Evolutionary conservation across 2,113 vertebrate genomes (phyloP).

Genomic region (Emydura subglobosa): DNA sequence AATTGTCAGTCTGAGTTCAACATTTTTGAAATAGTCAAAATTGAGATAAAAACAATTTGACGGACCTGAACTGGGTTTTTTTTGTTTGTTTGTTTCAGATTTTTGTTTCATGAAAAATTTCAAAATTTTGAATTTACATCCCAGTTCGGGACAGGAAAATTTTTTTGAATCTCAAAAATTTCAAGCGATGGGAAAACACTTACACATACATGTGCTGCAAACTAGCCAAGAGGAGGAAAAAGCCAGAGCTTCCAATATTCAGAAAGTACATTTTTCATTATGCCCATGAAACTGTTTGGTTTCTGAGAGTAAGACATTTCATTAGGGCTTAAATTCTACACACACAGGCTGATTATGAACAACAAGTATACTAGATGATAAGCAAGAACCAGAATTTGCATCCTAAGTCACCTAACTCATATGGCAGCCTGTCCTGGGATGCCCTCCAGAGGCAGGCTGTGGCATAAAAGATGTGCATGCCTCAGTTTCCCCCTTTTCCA

Average conservation of each 20-base stretch:
- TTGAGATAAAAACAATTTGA: neutral
- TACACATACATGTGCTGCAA: neutral
- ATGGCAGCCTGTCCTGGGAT: neutral
- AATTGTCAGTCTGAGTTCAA: neutral
- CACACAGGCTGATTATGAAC: neutral
- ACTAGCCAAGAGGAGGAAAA: neutral
- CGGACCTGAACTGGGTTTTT: neutral
- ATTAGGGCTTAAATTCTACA: neutral
- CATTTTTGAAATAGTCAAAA: neutral
- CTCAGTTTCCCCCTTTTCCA: neutral
- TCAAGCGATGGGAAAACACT: neutral
- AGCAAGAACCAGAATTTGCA: neutral
- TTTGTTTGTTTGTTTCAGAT: neutral
- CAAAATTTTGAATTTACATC: neutral
- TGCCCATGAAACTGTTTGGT: neutral
- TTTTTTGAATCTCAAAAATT: neutral
- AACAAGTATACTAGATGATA: neutral
- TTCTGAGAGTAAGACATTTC: neutral
- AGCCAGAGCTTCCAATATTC: neutral
- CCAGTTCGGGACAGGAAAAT: neutral
- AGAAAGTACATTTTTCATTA: neutral
- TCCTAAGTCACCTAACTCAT: neutral
- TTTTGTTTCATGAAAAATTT: neutral
- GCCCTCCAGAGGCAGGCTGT: neutral
- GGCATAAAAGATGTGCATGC: too few species aligned